Base-by-base conservation (phyloP, 1,140 invertebrate species). In the Solenopsis invicta region DNA sequence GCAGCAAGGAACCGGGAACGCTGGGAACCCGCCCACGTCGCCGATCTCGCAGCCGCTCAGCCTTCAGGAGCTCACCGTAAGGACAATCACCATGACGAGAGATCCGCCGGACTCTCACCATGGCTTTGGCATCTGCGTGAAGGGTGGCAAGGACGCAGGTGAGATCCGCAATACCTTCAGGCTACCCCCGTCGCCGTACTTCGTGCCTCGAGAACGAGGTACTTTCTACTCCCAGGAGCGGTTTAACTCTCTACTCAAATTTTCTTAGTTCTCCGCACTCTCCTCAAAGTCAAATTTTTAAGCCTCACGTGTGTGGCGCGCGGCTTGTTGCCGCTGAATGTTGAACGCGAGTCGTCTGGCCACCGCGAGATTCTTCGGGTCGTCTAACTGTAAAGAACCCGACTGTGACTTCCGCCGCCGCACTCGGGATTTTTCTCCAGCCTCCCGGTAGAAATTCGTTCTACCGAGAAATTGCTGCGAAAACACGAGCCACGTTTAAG, bases 101-200 rank as follows among this genome's bases (percentile, higher is more conserved):
- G 97, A 98, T 93, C 96, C 97, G 8, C 96, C 97, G 66, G 97
- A 98, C 91, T 96, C 96, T 12, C 96, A 96, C 48, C 97, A 98
- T 94, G 98, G 98, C 74, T 98, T 98, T 94, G 98, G 98, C 76
- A 98, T 98, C 88, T 98, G 98, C 95, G 98, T 98, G 91, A 98
- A 98, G 95, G 98, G 98, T 91, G 98, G 98, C 72, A 98, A 98
- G 95, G 97, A 98, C 94, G 97, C 97, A 94, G 97, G 97, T 98
- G 93, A 95, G 91, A 91, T 87, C 89, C 89, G 90, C 85, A 91
- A 77, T 90, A 91, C 84, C 90, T 91, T 91, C 89, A 89, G 90
- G 87, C 90, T 91, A 86, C 90, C 90, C 41, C 89, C 90, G 88
- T 91, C 90, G 89, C 89, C 90, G 85, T 91, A 91, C 90, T 91